A percentile compares a stretch with the other conserved stretches of the same genome.
Conservation (phyloP, 2,888 invertebrate genomes). For the Aplocera efformata region DNA sequence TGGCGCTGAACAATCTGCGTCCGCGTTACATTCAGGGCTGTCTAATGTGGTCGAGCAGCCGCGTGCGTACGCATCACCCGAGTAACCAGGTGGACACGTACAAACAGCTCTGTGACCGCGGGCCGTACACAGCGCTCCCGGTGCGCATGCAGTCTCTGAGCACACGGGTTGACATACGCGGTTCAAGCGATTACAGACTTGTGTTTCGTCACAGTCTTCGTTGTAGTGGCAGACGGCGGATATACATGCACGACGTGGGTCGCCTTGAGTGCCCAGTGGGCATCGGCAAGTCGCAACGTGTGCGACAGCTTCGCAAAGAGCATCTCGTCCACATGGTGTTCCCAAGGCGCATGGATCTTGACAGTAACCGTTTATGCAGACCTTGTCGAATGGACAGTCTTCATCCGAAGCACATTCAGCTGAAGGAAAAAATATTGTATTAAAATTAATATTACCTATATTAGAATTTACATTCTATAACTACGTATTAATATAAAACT, state of each 20-base stretch:
- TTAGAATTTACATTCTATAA: too few relatives aligned
- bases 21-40: slow-evolving; percentile 84
- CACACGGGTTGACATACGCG: slow-evolving; percentile 91
- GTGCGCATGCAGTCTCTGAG: slow-evolving; percentile 89
- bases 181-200: slow-evolving; percentile 91
- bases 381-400: slow-evolving; percentile 92
- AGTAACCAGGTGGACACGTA: slow-evolving; percentile 86
- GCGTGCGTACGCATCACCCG: slow-evolving; percentile 88
- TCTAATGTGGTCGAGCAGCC: slow-evolving; percentile 59
- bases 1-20: slow-evolving; percentile 87
- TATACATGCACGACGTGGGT: slow-evolving; percentile 90
- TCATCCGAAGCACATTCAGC: slow-evolving; percentile 89
- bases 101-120: slow-evolving; percentile 89
- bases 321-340: slow-evolving; percentile 88
- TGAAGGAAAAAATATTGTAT: slow-evolving; percentile 51
- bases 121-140: slow-evolving; percentile 87
- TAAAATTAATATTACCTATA: too few relatives aligned
- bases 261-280: slow-evolving; percentile 91
- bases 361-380: slow-evolving; percentile 89
- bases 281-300: slow-evolving; percentile 91
- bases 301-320: slow-evolving; percentile 86
- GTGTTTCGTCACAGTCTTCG: slow-evolving; percentile 92
- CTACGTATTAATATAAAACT: too few relatives aligned
- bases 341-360: slow-evolving; percentile 87
- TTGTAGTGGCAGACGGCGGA: slow-evolving; percentile 92